Evolutionary conservation across 1,140 invertebrate species (phyloP).

Genomic region (Lethrus apterus): DNA sequence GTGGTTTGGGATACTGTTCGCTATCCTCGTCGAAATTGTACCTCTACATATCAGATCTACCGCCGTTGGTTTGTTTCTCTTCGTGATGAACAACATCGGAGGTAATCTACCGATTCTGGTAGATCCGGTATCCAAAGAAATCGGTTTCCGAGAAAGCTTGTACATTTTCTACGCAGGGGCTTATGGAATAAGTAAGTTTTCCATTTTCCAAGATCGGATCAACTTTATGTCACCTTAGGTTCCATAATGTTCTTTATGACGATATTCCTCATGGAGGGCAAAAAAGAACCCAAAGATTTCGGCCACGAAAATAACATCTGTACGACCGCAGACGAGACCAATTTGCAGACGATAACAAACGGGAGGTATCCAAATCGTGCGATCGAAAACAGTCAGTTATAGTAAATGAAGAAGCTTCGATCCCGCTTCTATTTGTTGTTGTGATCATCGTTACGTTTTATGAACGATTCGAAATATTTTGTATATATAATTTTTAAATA

Average conservation of each 20-base stretch:
- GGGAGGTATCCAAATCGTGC: background rate
- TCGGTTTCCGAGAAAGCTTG: slow-evolving; percentile 74
- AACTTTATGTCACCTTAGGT: slow-evolving; percentile 43
- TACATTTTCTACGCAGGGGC: slow-evolving; percentile 83
- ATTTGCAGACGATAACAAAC: slow-evolving; percentile 30
- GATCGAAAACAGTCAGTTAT: slow-evolving; percentile 6
- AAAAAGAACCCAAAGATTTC: slow-evolving; percentile 36
- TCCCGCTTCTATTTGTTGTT: no score
- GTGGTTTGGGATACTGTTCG: slow-evolving; percentile 89
- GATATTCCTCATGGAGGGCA: slow-evolving; percentile 63
- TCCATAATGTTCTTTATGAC: slow-evolving; percentile 62
- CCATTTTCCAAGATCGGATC: no score
- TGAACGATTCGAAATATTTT: no score
- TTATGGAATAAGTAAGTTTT: slow-evolving; percentile 72
- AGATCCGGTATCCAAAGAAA: slow-evolving; percentile 69
- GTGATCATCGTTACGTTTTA: no score
- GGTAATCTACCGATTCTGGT: slow-evolving; percentile 84
- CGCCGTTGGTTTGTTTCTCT: slow-evolving; percentile 76
- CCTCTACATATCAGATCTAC: slow-evolving; percentile 72
- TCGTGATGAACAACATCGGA: slow-evolving; percentile 89
- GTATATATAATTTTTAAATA: no score
- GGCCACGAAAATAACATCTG: slow-evolving; percentile 47
- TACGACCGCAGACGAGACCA: slow-evolving; percentile 43
- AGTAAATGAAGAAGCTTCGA: no score
- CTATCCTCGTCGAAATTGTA: slow-evolving; percentile 81